A percentile compares a stretch with the other conserved stretches of the same genome.
phyloP scores from a whole-genome alignment of 1,140 invertebrate species.

The Drosophila ambigua region DNA sequence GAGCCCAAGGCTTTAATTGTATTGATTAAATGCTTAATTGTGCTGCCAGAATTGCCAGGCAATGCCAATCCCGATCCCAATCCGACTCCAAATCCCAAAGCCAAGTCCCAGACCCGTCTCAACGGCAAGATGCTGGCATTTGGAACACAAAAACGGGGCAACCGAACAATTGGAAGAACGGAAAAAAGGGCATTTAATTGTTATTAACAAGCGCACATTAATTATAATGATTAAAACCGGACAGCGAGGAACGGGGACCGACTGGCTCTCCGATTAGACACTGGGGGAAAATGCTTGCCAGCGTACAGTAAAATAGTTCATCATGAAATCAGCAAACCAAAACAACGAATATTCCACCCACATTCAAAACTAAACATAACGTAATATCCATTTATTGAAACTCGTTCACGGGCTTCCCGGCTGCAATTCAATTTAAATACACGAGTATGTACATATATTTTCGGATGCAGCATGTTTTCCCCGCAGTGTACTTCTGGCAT shows the following conservation, averaged over 20 bases:
- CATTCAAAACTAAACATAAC: too few relatives aligned
- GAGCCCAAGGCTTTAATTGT: conserved; percentile 75
- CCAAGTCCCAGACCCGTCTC: conserved; percentile 10
- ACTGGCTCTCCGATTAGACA: not conserved
- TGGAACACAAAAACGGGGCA: not conserved
- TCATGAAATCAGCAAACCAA: too few relatives aligned
- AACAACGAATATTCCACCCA: too few relatives aligned
- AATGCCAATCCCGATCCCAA: conserved; percentile 30
- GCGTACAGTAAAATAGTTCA: too few relatives aligned
- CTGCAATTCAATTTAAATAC: too few relatives aligned
- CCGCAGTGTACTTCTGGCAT: conserved; percentile 32
- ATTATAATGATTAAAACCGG: conserved; percentile 73
- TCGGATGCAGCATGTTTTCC: too few relatives aligned
- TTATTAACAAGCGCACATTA: conserved; percentile 79
- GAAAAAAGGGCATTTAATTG: conserved; percentile 64
- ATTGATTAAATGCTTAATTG: conserved; percentile 79
- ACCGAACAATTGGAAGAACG: not conserved
- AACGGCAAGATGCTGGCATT: conserved; percentile 5
- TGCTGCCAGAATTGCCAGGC: conserved; percentile 52
- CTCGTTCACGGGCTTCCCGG: too few relatives aligned
- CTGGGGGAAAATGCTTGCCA: too few relatives aligned
- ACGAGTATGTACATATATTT: too few relatives aligned
- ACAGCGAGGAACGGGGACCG: conserved; percentile 20
- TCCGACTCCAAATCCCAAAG: conserved; percentile 4
- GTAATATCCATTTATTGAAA: too few relatives aligned